These are phyloP conservation scores for Hermatobates lingyangjiaoensis DNA, from an alignment of 1,140 invertebrate species.

Conservation along the genomic window DNA sequence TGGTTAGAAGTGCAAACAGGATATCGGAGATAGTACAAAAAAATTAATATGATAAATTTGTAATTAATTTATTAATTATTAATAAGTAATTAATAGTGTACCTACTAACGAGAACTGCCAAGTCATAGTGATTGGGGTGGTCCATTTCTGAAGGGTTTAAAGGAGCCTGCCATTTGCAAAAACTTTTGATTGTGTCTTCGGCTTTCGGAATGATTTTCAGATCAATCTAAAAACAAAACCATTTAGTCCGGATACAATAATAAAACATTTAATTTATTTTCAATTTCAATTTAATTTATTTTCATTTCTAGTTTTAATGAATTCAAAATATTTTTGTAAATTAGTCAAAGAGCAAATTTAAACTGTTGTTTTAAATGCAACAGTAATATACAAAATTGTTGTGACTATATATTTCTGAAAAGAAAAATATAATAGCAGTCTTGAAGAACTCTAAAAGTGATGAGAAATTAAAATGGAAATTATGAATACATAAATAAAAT, in stretches of 20 bases:
- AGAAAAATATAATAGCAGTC: too few species aligned
- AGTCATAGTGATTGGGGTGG: conserved; percentile 53
- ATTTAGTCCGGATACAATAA: not conserved
- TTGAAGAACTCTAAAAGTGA: too few species aligned
- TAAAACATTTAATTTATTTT: not conserved
- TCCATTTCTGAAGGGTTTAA: conserved; percentile 41
- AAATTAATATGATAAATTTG: too few species aligned
- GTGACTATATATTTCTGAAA: not conserved
- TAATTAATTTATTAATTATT: too few species aligned
- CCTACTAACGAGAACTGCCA: conserved; percentile 36
- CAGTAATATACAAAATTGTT: not conserved
- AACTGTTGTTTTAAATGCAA: not conserved
- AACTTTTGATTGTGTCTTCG: conserved; percentile 39
- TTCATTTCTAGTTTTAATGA: not conserved
- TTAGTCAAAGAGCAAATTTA: not conserved
- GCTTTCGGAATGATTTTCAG: conserved; percentile 34
- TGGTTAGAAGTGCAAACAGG: too few species aligned
- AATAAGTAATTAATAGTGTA: not conserved
- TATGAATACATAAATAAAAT: too few species aligned
- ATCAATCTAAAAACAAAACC: conserved; percentile 23
- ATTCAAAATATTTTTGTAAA: not conserved
- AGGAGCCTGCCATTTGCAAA: conserved; percentile 44
- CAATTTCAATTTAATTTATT: not conserved
- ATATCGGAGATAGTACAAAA: too few species aligned
- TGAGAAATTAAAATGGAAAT: too few species aligned